Evolutionary conservation across 2,113 vertebrate species (phyloP), one percentile per base, ranked within the genome.

Genomic region (Meleagris gallopavo): DNA sequence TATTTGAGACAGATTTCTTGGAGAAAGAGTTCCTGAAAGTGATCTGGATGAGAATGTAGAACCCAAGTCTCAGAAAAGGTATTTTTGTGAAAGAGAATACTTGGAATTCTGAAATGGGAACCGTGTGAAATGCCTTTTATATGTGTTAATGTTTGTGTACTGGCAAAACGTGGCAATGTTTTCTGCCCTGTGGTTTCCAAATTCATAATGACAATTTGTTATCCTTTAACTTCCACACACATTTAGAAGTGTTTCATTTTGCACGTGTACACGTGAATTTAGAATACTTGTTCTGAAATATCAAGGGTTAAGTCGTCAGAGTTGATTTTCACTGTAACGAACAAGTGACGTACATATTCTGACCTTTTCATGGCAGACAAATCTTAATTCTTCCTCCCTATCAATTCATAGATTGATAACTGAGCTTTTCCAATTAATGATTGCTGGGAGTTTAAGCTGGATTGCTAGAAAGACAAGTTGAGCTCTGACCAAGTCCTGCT

Each of bases 261-360:
- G 24, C 62, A 80, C 61, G 7, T 90, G 32, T 38, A 14, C 40
- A 29, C 29, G 4, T 45, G 72, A 83, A 82, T 69, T 84, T 52
- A 18, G 43, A 66, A 16, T 48, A 38, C 70, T 95, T 93, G 45
- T 70, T 91, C 45, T 93, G 82, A 60, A 88, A 70, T 92, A 70
- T 22, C 74, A 75, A 89, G 69, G 70, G 83, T 19, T 2, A 14
- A 43, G 27, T 38, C 41, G 61, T 65, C 25, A 73, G 75, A 76
- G 45, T 32, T 69, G 61, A 30, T 65, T 60, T 41, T 52, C 91
- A 52, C 58, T 0, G 2, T 54, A 66, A 61, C 27, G 70, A 80
- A 4, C 73, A 66, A 86, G 55, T 40, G 38, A 24, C 65, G 7
- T 13, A n/a, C 21, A 5, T 65, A 29, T 74, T 73, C 50, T 86